Conservation (phyloP, 2,113 vertebrate genomes). For the Eidolon helvum region DNA sequence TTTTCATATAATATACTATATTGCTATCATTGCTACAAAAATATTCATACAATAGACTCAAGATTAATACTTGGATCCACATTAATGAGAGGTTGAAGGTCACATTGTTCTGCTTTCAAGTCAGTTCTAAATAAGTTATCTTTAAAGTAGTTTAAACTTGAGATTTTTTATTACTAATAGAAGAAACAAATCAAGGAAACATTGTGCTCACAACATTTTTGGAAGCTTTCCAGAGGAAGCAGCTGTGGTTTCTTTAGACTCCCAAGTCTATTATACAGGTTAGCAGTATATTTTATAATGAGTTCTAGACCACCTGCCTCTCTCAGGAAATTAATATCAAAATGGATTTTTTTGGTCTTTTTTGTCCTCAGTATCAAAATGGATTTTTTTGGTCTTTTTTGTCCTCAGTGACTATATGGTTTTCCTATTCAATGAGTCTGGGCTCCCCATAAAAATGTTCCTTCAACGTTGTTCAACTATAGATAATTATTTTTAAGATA, state of each 20-base stretch:
- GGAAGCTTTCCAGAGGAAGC: conserved; percentile 47
- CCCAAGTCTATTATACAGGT: conserved; percentile 29
- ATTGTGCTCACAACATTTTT: conserved; percentile 34
- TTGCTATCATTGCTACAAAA: background rate
- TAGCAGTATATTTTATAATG: conserved; percentile 51
- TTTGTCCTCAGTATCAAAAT: background rate
- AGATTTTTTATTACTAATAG: conserved; percentile 47
- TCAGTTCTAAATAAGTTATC: conserved; percentile 26
- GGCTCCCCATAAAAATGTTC: background rate
- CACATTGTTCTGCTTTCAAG: conserved; percentile 41
- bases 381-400: conserved; percentile 11
- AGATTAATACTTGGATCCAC: background rate
- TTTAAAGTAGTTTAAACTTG: conserved; percentile 57
- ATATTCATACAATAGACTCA: background rate
- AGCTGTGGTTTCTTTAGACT: conserved; percentile 53
- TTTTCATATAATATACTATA: background rate
- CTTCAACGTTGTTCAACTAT: background rate
- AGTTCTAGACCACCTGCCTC: conserved; percentile 60
- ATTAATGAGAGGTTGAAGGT: conserved; percentile 19
- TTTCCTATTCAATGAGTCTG: conserved; percentile 51
- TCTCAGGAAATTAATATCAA: conserved; percentile 35
- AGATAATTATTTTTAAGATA: background rate
- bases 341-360: background rate
- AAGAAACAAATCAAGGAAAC: conserved; percentile 37
- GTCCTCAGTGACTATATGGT: conserved; percentile 10